A percentile compares a stretch with the other conserved stretches of the same genome.
Conservation (phyloP, 1,140 invertebrate species). For the Nasonia giraulti region DNA sequence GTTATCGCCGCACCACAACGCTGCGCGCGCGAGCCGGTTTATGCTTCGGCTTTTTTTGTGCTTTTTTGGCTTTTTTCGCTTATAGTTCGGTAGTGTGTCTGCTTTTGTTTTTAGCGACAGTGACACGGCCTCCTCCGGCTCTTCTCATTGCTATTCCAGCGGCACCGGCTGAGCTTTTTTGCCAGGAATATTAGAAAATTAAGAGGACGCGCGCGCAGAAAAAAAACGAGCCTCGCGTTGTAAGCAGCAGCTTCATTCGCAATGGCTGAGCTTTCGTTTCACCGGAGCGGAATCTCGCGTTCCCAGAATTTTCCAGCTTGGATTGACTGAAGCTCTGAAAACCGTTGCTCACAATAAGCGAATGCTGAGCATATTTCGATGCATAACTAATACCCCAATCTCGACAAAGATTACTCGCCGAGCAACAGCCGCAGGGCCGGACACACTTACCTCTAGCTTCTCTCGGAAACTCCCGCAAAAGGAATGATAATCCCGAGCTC, state of each 20-base stretch:
- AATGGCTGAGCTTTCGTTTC: background rate
- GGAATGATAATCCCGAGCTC: background rate
- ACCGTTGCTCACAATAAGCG: no score
- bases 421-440: no score
- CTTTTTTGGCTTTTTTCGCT: background rate
- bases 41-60: background rate
- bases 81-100: background rate
- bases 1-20: background rate
- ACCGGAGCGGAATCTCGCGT: no score
- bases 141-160: background rate
- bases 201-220: background rate
- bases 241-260: background rate
- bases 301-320: no score
- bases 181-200: background rate
- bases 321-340: no score
- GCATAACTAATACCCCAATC: no score
- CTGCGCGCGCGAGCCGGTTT: background rate
- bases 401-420: no score
- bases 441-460: no score
- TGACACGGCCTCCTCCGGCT: background rate
- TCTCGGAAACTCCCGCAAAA: background rate
- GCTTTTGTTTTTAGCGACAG: background rate
- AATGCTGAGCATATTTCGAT: no score
- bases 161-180: background rate
- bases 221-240: background rate